Percentiles rank a stretch among this genome's conserved stretches.
phyloP scores from a whole-genome alignment of 2,797 vertebrate species.

The Gastrophryne carolinensis region DNA sequence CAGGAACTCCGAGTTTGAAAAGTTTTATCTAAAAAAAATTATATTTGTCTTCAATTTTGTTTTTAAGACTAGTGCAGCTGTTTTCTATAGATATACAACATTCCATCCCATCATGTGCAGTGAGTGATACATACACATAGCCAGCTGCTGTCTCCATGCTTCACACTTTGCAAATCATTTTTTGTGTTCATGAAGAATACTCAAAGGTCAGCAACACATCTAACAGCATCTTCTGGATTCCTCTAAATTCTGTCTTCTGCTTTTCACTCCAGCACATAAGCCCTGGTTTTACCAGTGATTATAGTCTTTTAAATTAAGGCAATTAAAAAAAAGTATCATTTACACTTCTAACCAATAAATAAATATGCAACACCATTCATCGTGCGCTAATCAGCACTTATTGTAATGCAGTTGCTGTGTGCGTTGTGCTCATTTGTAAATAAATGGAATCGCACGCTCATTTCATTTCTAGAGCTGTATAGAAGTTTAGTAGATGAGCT shows the following conservation, averaged over 20 bases:
- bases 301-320: not conserved
- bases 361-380: not conserved
- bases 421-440: not conserved
- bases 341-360: not conserved
- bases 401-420: not conserved
- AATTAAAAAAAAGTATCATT: slow-evolving; percentile 19
- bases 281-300: not conserved
- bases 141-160: slow-evolving; percentile 5
- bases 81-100: not conserved
- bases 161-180: not conserved
- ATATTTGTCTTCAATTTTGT: too few relatives aligned
- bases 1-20: too few relatives aligned
- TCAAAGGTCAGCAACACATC: not conserved
- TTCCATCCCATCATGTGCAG: slow-evolving; percentile 20
- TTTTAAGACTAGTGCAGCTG: slow-evolving; percentile 25
- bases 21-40: too few relatives aligned
- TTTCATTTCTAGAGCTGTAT: not conserved
- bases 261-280: not conserved
- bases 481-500: not conserved
- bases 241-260: not conserved
- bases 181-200: not conserved
- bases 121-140: slow-evolving; percentile 31
- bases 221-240: not conserved
- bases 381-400: not conserved
- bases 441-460: not conserved